Evolutionary conservation across 1,140 invertebrate species (phyloP), one percentile per base, ranked within the genome.

Genomic region (Theocolax elegans): DNA sequence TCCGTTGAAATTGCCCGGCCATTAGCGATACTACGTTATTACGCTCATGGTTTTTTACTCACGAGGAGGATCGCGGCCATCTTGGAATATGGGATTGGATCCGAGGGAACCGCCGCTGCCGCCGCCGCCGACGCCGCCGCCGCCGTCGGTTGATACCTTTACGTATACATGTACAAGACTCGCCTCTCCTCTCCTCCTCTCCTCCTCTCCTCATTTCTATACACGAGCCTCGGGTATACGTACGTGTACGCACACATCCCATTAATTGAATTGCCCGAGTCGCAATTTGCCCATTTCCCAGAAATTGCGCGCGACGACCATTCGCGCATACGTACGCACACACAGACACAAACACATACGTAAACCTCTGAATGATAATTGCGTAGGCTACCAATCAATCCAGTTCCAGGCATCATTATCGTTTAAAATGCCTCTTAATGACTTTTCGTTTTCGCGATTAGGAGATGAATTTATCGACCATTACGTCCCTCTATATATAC

Each of bases 1-100:
- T 68, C 66, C 46, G 44, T 38, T 84, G 79, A 85, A 85, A 85
- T 85, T 85, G 83, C 82, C 77, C 83, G 77, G 77, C 83, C 83
- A 85, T 85, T 85, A 85, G 83, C 77, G 80, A 85, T 85, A 84
- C 83, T 83, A 81, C 83, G 83, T 85, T 85, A 85, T 85, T 85
- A 85, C 83, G 81, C 65, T 83, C 78, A 80, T 85, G 79, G 77
- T 83, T 84, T 85, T 85, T 85, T 84, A 81, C 77, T 75, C 74
- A 75, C 76, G 79, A 53, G 46, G 13, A 49, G 74, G 77, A 73
- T 23, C 46, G 51, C 83, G 77, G 83, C 83, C 84, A 85, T 85
- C 79, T 85, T 85, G 83, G 75, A 81, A 80, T 80, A 82, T 78
- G 74, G 76, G 70, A 85, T 84, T 78, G 76, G 78, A 77, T 72